Conservation (phyloP, 2,113 vertebrate genomes). For the Echinops telfairi region DNA sequence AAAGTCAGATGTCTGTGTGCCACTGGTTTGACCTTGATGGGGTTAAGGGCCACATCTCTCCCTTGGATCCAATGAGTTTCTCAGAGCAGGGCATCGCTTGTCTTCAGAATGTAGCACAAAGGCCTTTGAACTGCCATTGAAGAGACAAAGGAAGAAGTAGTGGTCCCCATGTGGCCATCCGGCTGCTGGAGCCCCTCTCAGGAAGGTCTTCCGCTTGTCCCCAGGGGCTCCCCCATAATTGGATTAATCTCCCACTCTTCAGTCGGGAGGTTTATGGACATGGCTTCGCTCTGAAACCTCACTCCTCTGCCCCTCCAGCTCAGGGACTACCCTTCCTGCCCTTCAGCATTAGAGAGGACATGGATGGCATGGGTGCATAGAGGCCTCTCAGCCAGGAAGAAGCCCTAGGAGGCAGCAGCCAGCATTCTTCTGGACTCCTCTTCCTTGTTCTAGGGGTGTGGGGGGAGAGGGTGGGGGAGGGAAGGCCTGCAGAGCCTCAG, state of each 20-base stretch:
- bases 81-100: not conserved
- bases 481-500: not conserved
- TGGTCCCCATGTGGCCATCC: rapidly evolving
- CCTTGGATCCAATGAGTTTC: not conserved
- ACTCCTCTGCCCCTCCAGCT: too few species aligned
- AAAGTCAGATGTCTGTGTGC: not conserved
- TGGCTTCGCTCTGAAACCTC: not conserved
- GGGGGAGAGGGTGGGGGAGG: not conserved
- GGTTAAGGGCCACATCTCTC: not conserved
- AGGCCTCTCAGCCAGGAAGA: not conserved
- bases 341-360: not conserved
- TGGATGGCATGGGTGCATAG: not conserved
- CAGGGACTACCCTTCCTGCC: not conserved
- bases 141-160: not conserved
- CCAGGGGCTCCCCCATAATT: not conserved
- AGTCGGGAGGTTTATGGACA: not conserved
- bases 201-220: not conserved
- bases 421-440: not conserved
- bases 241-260: not conserved
- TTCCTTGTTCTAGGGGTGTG: not conserved
- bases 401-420: not conserved
- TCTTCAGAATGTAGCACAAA: not conserved
- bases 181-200: not conserved
- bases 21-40: not conserved
- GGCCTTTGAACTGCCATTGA: not conserved